Percentiles rank a stretch among this genome's conserved stretches.
Conservation (phyloP, 1,140 invertebrate species). For the Drosophila dunni region DNA sequence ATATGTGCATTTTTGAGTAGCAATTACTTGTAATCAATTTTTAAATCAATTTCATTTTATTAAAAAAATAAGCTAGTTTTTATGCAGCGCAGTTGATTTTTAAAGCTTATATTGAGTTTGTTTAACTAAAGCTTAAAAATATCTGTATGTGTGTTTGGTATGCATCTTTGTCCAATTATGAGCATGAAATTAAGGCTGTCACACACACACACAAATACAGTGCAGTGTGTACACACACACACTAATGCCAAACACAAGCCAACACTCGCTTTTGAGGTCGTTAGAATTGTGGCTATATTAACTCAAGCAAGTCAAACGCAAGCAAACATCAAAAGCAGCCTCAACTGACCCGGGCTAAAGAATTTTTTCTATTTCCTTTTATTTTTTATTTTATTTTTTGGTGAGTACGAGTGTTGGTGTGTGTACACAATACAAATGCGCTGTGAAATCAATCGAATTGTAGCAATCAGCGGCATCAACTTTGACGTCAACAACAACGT, state of each 20-base stretch:
- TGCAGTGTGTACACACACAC: background rate
- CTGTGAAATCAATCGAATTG: constrained; percentile 79
- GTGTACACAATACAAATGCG: constrained; percentile 46
- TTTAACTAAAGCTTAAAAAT: no score
- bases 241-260: constrained; percentile 14
- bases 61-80: no score
- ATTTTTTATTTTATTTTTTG: background rate
- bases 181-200: background rate
- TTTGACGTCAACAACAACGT: constrained; percentile 25
- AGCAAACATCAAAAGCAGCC: constrained; percentile 45
- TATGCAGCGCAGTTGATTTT: no score
- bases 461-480: constrained; percentile 63
- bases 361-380: constrained; percentile 4
- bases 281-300: constrained; percentile 45
- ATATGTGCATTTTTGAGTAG: no score
- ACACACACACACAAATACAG: constrained; percentile 16
- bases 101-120: no score
- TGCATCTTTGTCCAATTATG: constrained; percentile 13
- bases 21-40: no score
- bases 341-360: constrained; percentile 29
- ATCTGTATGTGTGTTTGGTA: background rate
- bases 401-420: constrained; percentile 4
- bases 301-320: constrained; percentile 40
- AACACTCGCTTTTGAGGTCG: constrained; percentile 1
- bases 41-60: no score